phyloP scores from a whole-genome alignment of 2,888 invertebrate genomes.

The Macrostomum cliftonense region DNA sequence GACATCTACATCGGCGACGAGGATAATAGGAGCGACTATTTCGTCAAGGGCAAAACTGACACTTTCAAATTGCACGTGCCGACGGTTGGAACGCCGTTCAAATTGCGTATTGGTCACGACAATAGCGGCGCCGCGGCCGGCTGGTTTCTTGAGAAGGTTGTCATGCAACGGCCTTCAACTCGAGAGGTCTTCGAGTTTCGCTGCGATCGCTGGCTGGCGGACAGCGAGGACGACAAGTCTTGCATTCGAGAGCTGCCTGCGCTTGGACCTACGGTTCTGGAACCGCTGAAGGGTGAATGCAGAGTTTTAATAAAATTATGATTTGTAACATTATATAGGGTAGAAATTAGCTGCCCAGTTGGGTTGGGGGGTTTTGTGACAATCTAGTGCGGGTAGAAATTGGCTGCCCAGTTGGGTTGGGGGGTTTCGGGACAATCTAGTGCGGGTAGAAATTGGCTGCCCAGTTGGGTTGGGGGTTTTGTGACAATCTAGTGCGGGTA shows the following conservation, averaged over 20 bases:
- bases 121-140: conserved; percentile 26
- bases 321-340: no score
- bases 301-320: no score
- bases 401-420: no score
- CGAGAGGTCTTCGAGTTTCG: conserved; percentile 26
- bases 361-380: no score
- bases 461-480: no score
- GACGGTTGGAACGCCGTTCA: conserved; percentile 32
- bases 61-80: conserved; percentile 27
- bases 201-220: conserved; percentile 34
- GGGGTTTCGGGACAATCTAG: no score
- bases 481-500: no score
- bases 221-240: conserved; percentile 32
- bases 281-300: neutral
- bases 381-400: no score
- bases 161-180: conserved; percentile 7
- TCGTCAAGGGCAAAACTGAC: conserved; percentile 31
- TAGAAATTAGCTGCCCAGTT: no score
- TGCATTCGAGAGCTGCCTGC: conserved; percentile 34
- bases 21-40: conserved; percentile 25
- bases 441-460: no score
- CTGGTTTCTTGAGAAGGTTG: conserved; percentile 32
- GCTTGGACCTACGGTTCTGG: conserved; percentile 19
- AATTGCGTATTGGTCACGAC: conserved; percentile 35
- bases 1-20: conserved; percentile 24